These are phyloP conservation scores for Neostethus bicornis DNA, from an alignment of 2,797 vertebrate genomes.

Conservation along the genomic window DNA sequence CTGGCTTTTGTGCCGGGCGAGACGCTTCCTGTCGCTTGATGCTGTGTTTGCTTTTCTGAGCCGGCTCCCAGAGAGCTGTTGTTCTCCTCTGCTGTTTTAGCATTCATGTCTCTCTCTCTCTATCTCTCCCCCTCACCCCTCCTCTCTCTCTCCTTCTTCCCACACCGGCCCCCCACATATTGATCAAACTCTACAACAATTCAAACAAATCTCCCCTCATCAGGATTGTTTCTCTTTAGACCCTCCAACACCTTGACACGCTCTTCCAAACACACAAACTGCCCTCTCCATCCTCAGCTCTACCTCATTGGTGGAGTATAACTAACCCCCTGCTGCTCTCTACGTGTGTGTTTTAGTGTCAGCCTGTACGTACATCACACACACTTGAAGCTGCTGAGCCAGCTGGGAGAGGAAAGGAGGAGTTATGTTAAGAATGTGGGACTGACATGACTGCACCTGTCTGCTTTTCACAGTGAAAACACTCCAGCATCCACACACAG, in stretches of 20 bases:
- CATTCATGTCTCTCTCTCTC: slow-evolving; percentile 64
- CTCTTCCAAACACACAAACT: slow-evolving; percentile 1
- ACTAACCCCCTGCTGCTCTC: slow-evolving; percentile 14
- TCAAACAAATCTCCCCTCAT: slow-evolving; percentile 19
- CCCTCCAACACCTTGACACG: slow-evolving; percentile 15
- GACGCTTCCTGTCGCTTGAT: slow-evolving; percentile 80
- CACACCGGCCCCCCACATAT: slow-evolving; percentile 1
- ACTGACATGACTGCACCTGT: slow-evolving; percentile 65
- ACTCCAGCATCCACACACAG: slow-evolving; percentile 5
- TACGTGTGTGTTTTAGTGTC: slow-evolving; percentile 16
- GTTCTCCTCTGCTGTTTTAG: slow-evolving; percentile 77
- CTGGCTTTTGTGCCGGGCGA: slow-evolving; percentile 71
- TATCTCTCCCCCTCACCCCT: slow-evolving; percentile 34
- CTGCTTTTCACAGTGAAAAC: slow-evolving; percentile 34
- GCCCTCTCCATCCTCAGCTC: slow-evolving; percentile 23
- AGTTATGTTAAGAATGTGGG: slow-evolving; percentile 68
- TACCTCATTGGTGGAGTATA: slow-evolving; percentile 23
- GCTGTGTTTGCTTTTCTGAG: slow-evolving; percentile 82
- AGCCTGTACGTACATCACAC: slow-evolving; percentile 16
- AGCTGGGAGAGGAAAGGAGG: slow-evolving; percentile 34
- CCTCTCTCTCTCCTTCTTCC: slow-evolving; percentile 25
- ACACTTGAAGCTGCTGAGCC: slow-evolving; percentile 34
- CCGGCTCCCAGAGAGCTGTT: slow-evolving; percentile 72
- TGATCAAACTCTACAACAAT: too few relatives aligned
- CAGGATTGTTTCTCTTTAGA: slow-evolving; percentile 23